These are phyloP conservation scores for Mus pahari DNA, from an alignment of 2,113 vertebrate species.

Conservation along the genomic window DNA sequence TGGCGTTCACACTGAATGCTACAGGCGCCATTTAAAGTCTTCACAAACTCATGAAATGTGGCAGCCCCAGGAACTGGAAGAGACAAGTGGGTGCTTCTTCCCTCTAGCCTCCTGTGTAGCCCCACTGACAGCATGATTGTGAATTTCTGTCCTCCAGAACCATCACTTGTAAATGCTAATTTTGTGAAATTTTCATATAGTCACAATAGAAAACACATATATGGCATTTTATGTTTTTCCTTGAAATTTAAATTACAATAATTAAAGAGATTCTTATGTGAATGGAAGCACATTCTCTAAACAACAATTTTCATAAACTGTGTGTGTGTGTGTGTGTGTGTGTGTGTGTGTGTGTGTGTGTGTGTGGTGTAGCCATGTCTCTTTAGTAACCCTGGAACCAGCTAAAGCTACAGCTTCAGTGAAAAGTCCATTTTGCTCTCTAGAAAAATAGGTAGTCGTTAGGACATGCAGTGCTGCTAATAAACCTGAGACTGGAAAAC, in stretches of 20 bases:
- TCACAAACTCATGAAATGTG: not conserved
- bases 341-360: not conserved
- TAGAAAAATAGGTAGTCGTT: not conserved
- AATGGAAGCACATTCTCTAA: not conserved
- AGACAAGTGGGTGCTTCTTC: fast-evolving
- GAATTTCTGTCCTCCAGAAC: not conserved
- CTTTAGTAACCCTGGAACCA: not conserved
- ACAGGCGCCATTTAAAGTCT: too few relatives aligned
- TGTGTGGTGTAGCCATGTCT: not conserved
- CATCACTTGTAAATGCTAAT: not conserved
- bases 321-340: not conserved
- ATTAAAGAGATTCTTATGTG: not conserved
- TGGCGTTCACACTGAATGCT: too few relatives aligned
- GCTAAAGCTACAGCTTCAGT: not conserved
- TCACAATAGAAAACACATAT: not conserved
- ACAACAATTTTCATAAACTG: not conserved
- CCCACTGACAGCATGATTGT: not conserved
- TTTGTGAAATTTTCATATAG: not conserved
- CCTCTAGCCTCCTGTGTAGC: fast-evolving
- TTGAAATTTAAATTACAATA: not conserved
- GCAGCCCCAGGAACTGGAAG: not conserved
- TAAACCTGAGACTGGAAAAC: not conserved
- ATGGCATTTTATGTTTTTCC: not conserved
- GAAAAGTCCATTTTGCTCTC: not conserved
- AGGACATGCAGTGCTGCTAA: not conserved